Conservation (phyloP, 2,113 vertebrate genomes). For the Nyctibius bracteatus region DNA sequence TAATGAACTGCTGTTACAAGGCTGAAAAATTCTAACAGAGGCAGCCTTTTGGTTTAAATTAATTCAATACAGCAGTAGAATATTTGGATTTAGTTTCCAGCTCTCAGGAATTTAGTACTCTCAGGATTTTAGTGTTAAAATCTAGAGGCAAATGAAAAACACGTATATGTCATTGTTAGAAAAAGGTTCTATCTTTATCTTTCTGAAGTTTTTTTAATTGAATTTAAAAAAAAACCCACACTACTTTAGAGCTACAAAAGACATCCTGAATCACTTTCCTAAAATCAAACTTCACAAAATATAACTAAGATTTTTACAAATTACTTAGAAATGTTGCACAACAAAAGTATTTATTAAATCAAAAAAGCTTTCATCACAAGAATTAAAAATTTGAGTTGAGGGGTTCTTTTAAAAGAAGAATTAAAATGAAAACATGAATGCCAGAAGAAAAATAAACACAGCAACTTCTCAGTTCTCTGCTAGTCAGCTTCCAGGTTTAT, state of each 20-base stretch:
- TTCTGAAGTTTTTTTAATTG: not conserved
- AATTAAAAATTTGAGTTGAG: not conserved
- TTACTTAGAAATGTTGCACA: not conserved
- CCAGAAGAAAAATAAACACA: not conserved
- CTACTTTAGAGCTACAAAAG: not conserved
- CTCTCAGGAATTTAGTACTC: not conserved
- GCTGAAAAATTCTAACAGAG: not conserved
- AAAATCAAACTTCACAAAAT: not conserved
- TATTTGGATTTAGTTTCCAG: not conserved
- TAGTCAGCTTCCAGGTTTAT: not conserved
- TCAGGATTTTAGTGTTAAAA: not conserved
- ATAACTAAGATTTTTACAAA: not conserved
- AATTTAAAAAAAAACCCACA: not conserved
- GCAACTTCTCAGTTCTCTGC: not conserved
- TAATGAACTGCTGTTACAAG: too few relatives aligned
- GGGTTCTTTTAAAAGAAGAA: not conserved
- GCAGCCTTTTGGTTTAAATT: not conserved
- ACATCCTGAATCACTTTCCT: not conserved
- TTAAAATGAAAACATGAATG: not conserved
- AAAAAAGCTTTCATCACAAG: not conserved
- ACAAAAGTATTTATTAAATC: not conserved
- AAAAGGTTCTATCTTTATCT: not conserved
- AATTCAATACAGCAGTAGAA: not conserved
- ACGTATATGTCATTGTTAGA: not conserved
- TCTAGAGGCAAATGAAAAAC: not conserved